Base-by-base conservation (phyloP, 2,888 invertebrate species). In the Cloeon dipterum region DNA sequence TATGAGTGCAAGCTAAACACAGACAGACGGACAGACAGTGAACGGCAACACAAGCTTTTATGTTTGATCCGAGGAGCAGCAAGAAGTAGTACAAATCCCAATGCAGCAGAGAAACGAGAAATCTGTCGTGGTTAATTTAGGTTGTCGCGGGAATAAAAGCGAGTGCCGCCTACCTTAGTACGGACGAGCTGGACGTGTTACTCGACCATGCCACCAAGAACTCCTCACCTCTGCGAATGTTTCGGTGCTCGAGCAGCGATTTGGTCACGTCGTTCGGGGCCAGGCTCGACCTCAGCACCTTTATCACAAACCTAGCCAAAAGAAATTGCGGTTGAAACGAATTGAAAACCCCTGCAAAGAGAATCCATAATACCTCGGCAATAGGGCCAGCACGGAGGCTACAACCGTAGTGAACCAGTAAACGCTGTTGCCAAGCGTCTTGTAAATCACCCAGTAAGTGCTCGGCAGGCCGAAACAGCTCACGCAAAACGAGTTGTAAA, bases 331-430 rank as follows among this genome's bases (percentile, higher is more conserved):
- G n/a, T n/a, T n/a, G n/a, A n/a, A n/a, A n/a, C n/a, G n/a, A n/a
- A n/a, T n/a, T n/a, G n/a, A n/a, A n/a, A n/a, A n/a, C n/a, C n/a
- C n/a, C n/a, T n/a, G n/a, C n/a, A n/a, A n/a, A n/a, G n/a, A n/a
- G n/a, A n/a, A n/a, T n/a, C n/a, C n/a, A n/a, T n/a, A n/a, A 55
- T 60, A 86, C 85, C 86, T 75, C 32, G 89, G 89, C 42, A 83
- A 59, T 36, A 86, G 61, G 37, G 88, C 77, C 33, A 78, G 60
- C 21, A 83, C 74, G 18, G 77, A 68, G 35, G 79, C 71, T 41
- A 93, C 56, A 13, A 77, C 46, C 36, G 86, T 68, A 21, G 78
- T 69, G 38, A 85, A 63, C 82, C 89, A 91, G 63, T 82, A 88
- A 17, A 68, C 59, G 3, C 74, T 68, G 42, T 78, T 70, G 19